Evolutionary conservation across 1,140 invertebrate genomes (phyloP).

Genomic region (Papilio machaon): DNA sequence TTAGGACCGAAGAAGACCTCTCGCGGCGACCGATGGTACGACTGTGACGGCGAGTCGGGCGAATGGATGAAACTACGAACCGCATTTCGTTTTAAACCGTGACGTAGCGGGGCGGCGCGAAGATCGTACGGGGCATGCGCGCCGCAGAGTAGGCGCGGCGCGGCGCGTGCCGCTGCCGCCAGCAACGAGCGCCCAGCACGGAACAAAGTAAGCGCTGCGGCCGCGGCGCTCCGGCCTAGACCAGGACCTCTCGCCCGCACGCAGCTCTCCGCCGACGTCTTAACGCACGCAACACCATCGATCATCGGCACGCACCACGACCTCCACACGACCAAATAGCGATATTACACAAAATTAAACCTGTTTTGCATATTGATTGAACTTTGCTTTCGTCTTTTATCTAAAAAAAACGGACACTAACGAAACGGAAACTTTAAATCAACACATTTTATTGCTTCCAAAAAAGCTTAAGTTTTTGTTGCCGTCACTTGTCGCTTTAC

Average conservation of each 20-base stretch:
- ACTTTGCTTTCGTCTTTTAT: background rate
- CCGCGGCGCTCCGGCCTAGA: constrained; percentile 51
- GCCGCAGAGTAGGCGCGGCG: constrained; percentile 63
- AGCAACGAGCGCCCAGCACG: constrained; percentile 51
- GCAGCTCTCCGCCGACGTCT: constrained; percentile 57
- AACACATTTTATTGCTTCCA: background rate
- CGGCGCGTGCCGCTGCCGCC: constrained; percentile 59
- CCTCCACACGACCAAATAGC: constrained; percentile 56
- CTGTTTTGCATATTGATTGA: constrained; percentile 61
- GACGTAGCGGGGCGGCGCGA: constrained; percentile 65
- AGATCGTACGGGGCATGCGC: constrained; percentile 68
- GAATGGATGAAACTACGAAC: constrained; percentile 53
- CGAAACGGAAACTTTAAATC: background rate
- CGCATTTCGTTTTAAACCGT: constrained; percentile 66
- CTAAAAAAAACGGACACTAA: background rate
- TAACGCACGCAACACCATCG: constrained; percentile 74
- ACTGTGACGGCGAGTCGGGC: constrained; percentile 51
- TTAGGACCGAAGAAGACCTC: constrained; percentile 36
- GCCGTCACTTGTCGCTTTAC: background rate
- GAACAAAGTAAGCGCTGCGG: constrained; percentile 67
- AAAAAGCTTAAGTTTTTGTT: background rate
- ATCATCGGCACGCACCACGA: constrained; percentile 70
- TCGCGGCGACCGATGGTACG: constrained; percentile 49
- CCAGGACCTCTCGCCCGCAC: constrained; percentile 53
- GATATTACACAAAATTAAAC: constrained; percentile 50